Percentiles rank a stretch among this genome's conserved stretches.
Evolutionary conservation across 2,113 vertebrate species (phyloP).

Genomic region (Micronisus gabar): DNA sequence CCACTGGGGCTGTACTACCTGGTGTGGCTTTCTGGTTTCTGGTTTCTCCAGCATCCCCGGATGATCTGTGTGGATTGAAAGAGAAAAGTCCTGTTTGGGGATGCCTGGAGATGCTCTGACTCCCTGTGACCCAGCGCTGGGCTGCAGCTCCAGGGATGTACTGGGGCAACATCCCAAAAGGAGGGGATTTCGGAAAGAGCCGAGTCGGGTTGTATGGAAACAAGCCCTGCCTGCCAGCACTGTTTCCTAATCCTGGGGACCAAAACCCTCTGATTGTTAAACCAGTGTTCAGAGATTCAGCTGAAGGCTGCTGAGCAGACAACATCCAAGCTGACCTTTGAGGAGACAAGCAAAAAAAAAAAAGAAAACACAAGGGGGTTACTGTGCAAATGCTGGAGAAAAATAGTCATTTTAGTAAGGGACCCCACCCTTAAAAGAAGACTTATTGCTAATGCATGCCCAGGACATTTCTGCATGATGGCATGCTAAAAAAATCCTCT

Average conservation of each 20-base stretch:
- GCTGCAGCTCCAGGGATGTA: not conserved
- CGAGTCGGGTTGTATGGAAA: conserved; percentile 4
- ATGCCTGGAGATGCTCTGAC: not conserved
- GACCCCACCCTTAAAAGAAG: conserved; percentile 39
- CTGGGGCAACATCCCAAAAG: not conserved
- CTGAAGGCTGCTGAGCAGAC: conserved; percentile 50
- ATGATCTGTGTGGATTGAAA: not conserved
- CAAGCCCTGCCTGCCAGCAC: not conserved
- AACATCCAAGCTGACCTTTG: conserved; percentile 42
- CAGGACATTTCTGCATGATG: conserved; percentile 39
- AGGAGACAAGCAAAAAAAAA: not conserved
- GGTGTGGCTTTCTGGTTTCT: not conserved
- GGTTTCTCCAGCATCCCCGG: not conserved
- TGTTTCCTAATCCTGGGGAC: conserved; percentile 35
- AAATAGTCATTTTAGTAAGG: conserved; percentile 24
- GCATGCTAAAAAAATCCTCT: conserved; percentile 41
- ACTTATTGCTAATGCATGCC: conserved; percentile 7
- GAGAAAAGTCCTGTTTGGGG: not conserved
- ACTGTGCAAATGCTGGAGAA: not conserved
- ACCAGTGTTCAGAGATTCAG: not conserved
- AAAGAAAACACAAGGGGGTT: conserved; percentile 33
- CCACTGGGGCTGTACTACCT: not conserved
- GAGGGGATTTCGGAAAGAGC: not conserved
- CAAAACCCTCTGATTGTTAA: conserved; percentile 9
- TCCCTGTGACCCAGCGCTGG: not conserved